Evolutionary conservation across 2,113 vertebrate species (phyloP).

Genomic region (Dasyurus viverrinus): DNA sequence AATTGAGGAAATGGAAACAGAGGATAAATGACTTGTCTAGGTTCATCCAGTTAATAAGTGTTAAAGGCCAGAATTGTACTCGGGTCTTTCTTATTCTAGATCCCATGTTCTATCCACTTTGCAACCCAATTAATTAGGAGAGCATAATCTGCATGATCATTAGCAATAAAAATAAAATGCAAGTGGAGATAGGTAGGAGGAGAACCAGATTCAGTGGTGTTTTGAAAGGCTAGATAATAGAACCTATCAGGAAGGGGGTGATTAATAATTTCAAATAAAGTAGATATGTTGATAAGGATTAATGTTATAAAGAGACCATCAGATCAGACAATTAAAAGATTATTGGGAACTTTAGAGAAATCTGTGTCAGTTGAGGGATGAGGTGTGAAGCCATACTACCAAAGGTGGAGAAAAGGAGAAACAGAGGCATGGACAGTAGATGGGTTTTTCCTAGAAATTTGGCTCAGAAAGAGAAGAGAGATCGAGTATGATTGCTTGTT

Average conservation of each 20-base stretch:
- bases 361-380: background rate
- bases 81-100: background rate
- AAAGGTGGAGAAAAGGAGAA: background rate
- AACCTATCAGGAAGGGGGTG: background rate
- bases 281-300: background rate
- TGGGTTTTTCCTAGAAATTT: background rate
- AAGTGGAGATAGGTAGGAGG: background rate
- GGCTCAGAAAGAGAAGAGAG: background rate
- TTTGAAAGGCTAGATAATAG: background rate
- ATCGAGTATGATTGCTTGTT: background rate
- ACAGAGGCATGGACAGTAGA: background rate
- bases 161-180: background rate
- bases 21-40: background rate
- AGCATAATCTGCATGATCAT: background rate
- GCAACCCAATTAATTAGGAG: background rate
- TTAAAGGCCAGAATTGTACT: background rate
- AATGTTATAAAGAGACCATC: background rate
- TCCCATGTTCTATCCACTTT: background rate
- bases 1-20: background rate
- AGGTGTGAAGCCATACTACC: background rate
- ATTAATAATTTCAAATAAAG: background rate
- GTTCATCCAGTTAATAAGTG: background rate
- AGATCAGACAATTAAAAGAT: background rate
- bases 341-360: background rate
- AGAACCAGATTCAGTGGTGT: background rate